phyloP scores from a whole-genome alignment of 2,888 invertebrate species.

The Drosophila rubida region DNA sequence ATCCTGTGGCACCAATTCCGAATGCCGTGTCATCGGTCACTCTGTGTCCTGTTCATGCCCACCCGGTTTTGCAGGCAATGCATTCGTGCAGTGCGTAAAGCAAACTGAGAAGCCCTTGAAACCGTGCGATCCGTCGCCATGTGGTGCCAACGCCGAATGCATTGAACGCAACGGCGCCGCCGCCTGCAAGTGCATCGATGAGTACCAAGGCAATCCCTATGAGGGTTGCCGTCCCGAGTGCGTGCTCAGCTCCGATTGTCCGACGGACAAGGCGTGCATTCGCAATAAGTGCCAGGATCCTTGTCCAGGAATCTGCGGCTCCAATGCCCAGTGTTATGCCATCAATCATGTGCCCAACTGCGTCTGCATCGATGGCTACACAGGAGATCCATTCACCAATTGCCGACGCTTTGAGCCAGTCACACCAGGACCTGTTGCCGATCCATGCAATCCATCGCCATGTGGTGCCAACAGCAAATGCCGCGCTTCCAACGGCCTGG shows the following conservation, averaged over 20 bases:
- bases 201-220: constrained; percentile 94
- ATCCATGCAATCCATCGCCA: constrained; percentile 91
- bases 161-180: constrained; percentile 91
- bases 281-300: constrained; percentile 94
- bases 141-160: constrained; percentile 93
- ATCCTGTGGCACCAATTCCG: constrained; percentile 92
- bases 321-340: constrained; percentile 92
- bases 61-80: constrained; percentile 91
- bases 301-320: constrained; percentile 94
- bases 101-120: constrained; percentile 86
- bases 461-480: constrained; percentile 94
- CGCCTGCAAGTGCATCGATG: constrained; percentile 91
- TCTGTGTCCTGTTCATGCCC: constrained; percentile 93
- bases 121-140: constrained; percentile 94
- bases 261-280: constrained; percentile 92
- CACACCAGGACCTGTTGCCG: constrained; percentile 64
- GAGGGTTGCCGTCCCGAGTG: constrained; percentile 95
- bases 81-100: constrained; percentile 91
- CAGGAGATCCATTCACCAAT: constrained; percentile 90
- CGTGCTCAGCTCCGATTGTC: constrained; percentile 93
- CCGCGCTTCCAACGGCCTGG: constrained; percentile 88
- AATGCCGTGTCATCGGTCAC: constrained; percentile 92
- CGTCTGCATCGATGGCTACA: constrained; percentile 89
- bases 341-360: constrained; percentile 95
- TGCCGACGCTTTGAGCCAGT: constrained; percentile 84